These are phyloP conservation scores for Ostrea edulis DNA, from an alignment of 1,140 invertebrate species.

Conservation along the genomic window DNA sequence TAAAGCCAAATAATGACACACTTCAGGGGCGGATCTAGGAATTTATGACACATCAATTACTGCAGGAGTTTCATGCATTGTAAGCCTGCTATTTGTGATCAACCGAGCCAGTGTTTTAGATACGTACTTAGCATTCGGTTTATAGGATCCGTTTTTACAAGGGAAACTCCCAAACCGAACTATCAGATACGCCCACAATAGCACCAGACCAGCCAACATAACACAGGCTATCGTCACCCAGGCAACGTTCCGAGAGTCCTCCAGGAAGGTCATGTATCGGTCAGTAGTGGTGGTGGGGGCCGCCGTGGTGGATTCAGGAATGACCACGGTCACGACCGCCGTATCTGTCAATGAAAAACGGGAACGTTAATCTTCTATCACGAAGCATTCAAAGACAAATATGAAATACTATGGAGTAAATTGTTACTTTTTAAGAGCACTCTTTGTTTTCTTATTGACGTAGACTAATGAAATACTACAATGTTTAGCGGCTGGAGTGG, in stretches of 20 bases:
- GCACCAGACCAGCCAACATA: neutral
- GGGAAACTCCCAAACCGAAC: slow-evolving; percentile 18
- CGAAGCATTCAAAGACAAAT: too few relatives aligned
- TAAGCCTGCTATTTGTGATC: neutral
- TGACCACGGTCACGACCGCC: slow-evolving; percentile 6
- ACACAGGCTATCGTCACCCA: slow-evolving; percentile 39
- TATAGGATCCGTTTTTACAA: slow-evolving; percentile 13
- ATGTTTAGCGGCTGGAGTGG: too few relatives aligned
- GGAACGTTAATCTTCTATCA: too few relatives aligned
- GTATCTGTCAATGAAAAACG: slow-evolving; percentile 15
- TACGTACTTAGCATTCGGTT: slow-evolving; percentile 1
- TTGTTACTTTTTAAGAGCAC: too few relatives aligned
- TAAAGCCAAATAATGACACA: too few relatives aligned
- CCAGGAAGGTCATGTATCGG: slow-evolving; percentile 37
- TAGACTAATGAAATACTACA: too few relatives aligned
- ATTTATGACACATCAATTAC: neutral
- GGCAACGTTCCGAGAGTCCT: slow-evolving; percentile 30
- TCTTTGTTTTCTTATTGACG: too few relatives aligned
- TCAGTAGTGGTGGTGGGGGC: slow-evolving; percentile 21
- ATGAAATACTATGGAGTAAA: too few relatives aligned
- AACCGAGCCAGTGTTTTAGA: too few relatives aligned
- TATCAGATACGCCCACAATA: neutral
- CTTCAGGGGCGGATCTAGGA: neutral
- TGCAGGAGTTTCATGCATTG: neutral
- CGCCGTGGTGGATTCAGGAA: slow-evolving; percentile 26